Conservation (phyloP, 2,113 vertebrate genomes). For the Anhinga rufa region DNA sequence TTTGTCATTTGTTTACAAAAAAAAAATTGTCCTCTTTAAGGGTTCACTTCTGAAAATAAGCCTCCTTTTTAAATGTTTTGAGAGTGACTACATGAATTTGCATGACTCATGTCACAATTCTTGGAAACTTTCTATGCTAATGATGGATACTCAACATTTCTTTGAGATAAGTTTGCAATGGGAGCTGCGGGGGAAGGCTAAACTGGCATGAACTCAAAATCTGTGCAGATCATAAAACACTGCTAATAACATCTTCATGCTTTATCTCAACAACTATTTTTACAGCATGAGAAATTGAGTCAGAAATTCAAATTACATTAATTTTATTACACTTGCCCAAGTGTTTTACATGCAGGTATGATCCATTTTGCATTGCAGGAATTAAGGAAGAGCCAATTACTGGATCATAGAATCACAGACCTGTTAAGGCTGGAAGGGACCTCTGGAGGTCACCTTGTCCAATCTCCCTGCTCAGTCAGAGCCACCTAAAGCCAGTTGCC, state of each 20-base stretch:
- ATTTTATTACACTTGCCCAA: background rate
- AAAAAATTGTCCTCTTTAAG: background rate
- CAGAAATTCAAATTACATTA: background rate
- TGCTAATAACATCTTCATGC: background rate
- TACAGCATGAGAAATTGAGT: background rate
- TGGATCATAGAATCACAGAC: background rate
- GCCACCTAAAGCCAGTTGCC: background rate
- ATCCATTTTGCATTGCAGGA: background rate
- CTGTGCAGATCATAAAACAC: background rate
- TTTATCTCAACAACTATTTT: background rate
- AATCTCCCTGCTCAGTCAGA: background rate
- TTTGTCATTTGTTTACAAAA: conserved; percentile 14
- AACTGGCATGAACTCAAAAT: conserved; percentile 13
- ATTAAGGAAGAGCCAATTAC: background rate
- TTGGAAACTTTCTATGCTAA: background rate
- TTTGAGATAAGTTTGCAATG: conserved; percentile 36
- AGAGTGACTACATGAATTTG: conserved; percentile 13
- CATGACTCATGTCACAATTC: background rate
- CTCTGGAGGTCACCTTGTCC: background rate
- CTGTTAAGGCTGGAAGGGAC: background rate
- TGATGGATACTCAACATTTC: conserved; percentile 5
- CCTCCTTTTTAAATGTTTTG: conserved; percentile 28
- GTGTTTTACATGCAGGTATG: background rate
- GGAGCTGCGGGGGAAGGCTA: conserved; percentile 30
- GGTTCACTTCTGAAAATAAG: conserved; percentile 21